phyloP scores from a whole-genome alignment of 2,797 vertebrate genomes.

The Spinibarbus caldwelli region DNA sequence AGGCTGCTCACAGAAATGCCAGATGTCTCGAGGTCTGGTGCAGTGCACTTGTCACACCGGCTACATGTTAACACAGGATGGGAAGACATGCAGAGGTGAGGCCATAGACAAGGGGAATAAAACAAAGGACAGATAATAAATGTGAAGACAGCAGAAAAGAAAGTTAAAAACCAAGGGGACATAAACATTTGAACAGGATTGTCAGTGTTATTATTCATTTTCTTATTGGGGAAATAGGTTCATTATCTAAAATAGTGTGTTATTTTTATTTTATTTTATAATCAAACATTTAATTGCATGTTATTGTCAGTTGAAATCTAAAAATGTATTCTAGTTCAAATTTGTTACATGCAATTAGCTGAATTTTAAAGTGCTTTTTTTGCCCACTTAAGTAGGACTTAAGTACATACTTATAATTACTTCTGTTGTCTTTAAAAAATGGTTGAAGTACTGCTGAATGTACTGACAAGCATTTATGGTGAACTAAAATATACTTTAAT shows the following conservation, averaged over 20 bases:
- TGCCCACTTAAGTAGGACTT: not conserved
- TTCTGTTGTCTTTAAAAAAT: not conserved
- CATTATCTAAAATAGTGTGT: not conserved
- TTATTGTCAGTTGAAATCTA: not conserved
- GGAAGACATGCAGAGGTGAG: conserved; percentile 88
- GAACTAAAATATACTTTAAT: not conserved
- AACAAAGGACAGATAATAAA: not conserved
- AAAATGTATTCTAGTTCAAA: not conserved
- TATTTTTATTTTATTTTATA: not conserved
- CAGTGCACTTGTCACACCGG: conserved; percentile 99
- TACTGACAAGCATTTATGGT: not conserved
- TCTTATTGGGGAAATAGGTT: not conserved
- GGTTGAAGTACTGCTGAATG: not conserved
- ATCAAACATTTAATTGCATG: not conserved
- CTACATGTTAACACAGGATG: conserved; percentile 90
- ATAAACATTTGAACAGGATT: not conserved
- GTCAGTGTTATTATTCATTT: not conserved
- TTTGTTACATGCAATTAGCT: too few relatives aligned
- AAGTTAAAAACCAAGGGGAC: not conserved
- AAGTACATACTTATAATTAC: not conserved
- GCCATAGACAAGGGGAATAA: too few relatives aligned
- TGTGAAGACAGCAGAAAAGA: not conserved
- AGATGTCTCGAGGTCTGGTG: conserved; percentile 90
- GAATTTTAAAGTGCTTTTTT: too few relatives aligned
- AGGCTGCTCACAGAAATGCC: conserved; percentile 97